Evolutionary conservation across 2,888 invertebrate genomes (phyloP).

Genomic region (Diarsia mendica): DNA sequence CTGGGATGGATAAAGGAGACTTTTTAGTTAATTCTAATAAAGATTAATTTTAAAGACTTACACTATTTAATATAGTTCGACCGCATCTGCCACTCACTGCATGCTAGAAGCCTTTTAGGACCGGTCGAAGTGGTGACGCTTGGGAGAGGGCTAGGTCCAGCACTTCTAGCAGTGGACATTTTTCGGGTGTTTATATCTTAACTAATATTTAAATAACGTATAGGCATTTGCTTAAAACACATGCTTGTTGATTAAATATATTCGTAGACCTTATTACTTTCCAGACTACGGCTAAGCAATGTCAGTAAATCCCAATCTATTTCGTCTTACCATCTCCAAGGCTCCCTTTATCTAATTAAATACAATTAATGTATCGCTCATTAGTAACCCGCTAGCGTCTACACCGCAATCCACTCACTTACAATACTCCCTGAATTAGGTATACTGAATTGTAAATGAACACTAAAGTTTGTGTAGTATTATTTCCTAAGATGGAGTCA

Average conservation of each 20-base stretch:
- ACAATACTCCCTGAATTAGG: slow-evolving; percentile 6
- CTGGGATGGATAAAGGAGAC: neutral
- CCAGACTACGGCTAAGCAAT: slow-evolving; percentile 11
- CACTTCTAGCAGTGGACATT: neutral
- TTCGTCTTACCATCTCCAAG: slow-evolving; percentile 13
- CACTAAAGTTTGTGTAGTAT: neutral
- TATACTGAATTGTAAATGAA: slow-evolving; percentile 13
- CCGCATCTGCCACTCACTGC: neutral
- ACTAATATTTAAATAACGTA: neutral
- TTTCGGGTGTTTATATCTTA: neutral
- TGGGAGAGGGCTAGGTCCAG: neutral
- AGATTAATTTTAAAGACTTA: neutral
- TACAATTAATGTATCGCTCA: slow-evolving; percentile 45
- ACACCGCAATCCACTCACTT: slow-evolving; percentile 22
- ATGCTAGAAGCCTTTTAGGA: neutral
- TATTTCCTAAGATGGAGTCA: slow-evolving; percentile 1
- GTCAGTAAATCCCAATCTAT: slow-evolving; percentile 36
- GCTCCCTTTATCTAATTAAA: slow-evolving; percentile 17
- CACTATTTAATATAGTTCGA: too few relatives aligned
- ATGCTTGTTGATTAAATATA: neutral
- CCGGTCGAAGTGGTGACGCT: neutral
- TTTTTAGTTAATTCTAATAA: neutral
- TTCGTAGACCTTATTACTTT: neutral
- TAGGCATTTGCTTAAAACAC: neutral
- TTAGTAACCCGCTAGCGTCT: slow-evolving; percentile 33